Evolutionary conservation across 1,140 invertebrate genomes (phyloP), one percentile per base, ranked within the genome.

Genomic region (Mylabris phalerata): DNA sequence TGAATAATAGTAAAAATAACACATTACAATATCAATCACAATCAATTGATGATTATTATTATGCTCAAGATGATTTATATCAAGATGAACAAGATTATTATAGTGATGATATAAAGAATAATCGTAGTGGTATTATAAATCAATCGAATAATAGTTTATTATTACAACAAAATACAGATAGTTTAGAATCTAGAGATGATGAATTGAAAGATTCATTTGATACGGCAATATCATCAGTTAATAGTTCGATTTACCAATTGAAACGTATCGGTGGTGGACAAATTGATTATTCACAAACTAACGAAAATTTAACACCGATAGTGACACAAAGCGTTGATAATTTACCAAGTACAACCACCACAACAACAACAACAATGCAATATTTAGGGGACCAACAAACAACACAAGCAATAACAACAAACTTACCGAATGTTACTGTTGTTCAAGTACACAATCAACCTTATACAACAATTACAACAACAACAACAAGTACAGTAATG

Each of bases 191-290:
- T 0, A 72, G 75, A 32, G 79, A 82, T 55, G 79, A 81, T 57
- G 79, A 82, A 32, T 55, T 80, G 32, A 78, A 79, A 56, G 78
- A 83, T 47, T 82, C 81, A 3, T 83, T 82, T 63, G 81, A 82
- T 56, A 82, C 80, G 11, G 80, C 77, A 5, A 73, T 79, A n/a
- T 82, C 77, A 59, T 82, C 80, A 2, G 71, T 78, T 3, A 73
- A 68, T 43, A 79, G 75, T 62, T 76, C 74, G 9, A 57, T 66
- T 52, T 48, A 64, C 43, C 76, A 75, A 46, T n/a, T 59, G 27
- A 63, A 67, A 48, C 19, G 19, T 19, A 19, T 19, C 19, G 57
- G 54, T 9, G 11, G 3, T 42, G 5, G 3, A 10, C 41, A 42
- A 32, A 32, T 7, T 32, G 32, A 32, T 5, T 32, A 32, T 32